Conservation (phyloP, 2,113 vertebrate species). For the Hipposideros armiger region DNA sequence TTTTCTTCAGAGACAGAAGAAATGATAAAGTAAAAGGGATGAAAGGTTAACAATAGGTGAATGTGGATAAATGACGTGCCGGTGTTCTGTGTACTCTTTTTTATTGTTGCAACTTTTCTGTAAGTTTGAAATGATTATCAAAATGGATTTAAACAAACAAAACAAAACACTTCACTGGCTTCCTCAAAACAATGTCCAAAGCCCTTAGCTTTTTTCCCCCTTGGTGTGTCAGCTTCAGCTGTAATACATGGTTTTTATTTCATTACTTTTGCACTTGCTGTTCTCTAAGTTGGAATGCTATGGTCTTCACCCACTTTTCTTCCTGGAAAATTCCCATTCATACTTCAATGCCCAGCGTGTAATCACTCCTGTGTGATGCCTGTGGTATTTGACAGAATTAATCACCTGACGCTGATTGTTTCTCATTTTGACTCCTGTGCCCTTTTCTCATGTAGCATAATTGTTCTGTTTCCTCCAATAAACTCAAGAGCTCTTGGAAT, state of each 20-base stretch:
- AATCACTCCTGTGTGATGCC: neutral
- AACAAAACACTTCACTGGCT: neutral
- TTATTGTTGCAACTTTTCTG: neutral
- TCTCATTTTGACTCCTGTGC: neutral
- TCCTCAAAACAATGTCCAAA: neutral
- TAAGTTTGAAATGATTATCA: conserved; percentile 2
- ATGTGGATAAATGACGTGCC: neutral
- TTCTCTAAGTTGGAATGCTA: neutral
- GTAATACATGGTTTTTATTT: neutral
- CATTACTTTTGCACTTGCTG: neutral
- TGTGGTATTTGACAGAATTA: neutral
- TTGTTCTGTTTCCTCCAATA: neutral
- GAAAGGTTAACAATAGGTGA: neutral
- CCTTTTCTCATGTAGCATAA: neutral
- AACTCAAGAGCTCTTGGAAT: neutral
- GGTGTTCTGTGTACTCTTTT: neutral
- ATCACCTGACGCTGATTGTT: neutral
- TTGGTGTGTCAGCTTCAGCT: neutral
- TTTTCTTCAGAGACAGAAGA: neutral
- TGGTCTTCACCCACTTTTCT: neutral
- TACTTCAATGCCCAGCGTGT: neutral
- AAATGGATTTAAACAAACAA: neutral
- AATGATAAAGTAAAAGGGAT: neutral
- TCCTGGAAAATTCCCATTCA: neutral
- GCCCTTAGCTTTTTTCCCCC: neutral